Conservation (phyloP, 2,113 vertebrate species). For the Paramisgurnus dabryanus region DNA sequence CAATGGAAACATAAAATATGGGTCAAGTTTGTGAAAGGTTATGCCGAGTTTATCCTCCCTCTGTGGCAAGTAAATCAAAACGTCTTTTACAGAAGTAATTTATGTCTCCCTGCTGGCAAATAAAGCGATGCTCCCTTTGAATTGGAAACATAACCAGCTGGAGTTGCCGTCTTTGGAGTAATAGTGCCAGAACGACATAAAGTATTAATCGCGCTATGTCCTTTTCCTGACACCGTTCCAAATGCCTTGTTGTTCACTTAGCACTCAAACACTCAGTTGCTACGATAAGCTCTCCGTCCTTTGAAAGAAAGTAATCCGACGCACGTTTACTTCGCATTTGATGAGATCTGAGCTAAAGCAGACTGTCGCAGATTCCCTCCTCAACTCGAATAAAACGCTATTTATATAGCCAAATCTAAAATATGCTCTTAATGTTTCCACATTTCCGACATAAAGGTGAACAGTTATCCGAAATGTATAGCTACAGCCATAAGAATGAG, state of each 20-base stretch:
- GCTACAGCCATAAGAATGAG: not conserved
- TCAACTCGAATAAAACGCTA: slow-evolving; percentile 19
- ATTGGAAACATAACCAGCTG: slow-evolving; percentile 65
- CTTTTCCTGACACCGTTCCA: slow-evolving; percentile 51
- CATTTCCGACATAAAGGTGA: not conserved
- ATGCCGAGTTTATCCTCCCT: slow-evolving; percentile 60
- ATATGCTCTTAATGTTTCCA: not conserved
- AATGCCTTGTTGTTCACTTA: slow-evolving; percentile 27
- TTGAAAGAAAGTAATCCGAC: slow-evolving; percentile 4
- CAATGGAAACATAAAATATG: slow-evolving; percentile 53
- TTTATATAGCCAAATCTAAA: not conserved
- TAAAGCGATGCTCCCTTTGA: slow-evolving; percentile 64
- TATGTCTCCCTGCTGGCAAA: slow-evolving; percentile 68
- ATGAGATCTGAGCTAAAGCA: slow-evolving; percentile 12
- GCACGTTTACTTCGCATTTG: slow-evolving; percentile 20
- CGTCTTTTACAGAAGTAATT: slow-evolving; percentile 68
- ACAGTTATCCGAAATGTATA: slow-evolving; percentile 9
- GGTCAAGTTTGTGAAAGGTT: slow-evolving; percentile 62
- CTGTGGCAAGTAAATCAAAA: slow-evolving; percentile 63
- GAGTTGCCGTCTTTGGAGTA: slow-evolving; percentile 61
- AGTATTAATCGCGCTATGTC: slow-evolving; percentile 46
- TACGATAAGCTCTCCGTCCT: not conserved
- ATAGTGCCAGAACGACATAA: slow-evolving; percentile 58
- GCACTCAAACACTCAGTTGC: slow-evolving; percentile 21
- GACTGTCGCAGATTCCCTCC: slow-evolving; percentile 3